Base-by-base conservation (phyloP, 2,797 vertebrate genomes). In the Gambusia yucatana region DNA sequence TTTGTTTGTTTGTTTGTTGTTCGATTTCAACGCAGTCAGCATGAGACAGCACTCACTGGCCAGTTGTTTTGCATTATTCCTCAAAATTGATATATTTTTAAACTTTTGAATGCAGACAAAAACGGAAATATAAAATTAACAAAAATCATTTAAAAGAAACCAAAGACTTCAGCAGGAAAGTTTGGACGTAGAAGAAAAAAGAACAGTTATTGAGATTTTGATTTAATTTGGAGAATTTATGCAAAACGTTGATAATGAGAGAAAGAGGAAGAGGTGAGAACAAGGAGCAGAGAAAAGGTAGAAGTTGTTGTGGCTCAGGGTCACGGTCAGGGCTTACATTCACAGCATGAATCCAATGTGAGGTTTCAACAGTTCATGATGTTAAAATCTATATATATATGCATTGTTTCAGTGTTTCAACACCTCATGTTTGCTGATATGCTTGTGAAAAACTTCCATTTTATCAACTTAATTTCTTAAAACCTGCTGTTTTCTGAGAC, bases 401-500 rank as follows among this genome's bases (percentile, higher is more conserved):
- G n/a, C 4, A 55, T 33, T 72, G 69, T 69, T 75, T 76, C 77
- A 79, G 76, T 83, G 77, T 82, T 79, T 73, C 78, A 85, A 81
- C 78, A 82, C 81, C 63, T 87, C 73, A 80, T 59, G 59, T 79
- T 85, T 88, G 82, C 83, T 63, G 71, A 73, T 67, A 70, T 77
- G 82, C 75, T 39, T 16, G 74, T 76, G 76, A 82, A 79, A 33
- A 76, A 79, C 72, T 78, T 84, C 79, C 57, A 80, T 76, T 94
- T 90, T 63, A 33, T 77, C 85, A 79, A 76, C 85, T 85, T 91
- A 82, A 88, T 80, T 79, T 86, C 90, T 86, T 87, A 79, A 92
- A 88, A 82, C 89, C 91, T 94, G 93, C 92, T 95, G 94, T 94
- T 94, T 93, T 93, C 93, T 92, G 91, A 94, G 94, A 96, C 95